Evolutionary conservation across 2,113 vertebrate species (phyloP).

Genomic region (Takifugu flavidus): DNA sequence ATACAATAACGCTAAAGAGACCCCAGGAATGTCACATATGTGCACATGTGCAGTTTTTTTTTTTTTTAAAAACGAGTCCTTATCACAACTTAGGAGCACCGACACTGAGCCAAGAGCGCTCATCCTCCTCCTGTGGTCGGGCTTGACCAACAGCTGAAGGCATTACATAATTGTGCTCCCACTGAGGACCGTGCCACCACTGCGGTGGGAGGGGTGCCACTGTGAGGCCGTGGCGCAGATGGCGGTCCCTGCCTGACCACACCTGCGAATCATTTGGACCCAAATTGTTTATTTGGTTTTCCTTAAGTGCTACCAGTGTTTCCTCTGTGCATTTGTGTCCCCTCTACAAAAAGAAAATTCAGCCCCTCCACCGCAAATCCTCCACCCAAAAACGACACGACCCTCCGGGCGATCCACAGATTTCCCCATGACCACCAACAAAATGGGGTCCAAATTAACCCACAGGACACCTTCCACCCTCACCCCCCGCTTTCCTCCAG

Average conservation of each 20-base stretch:
- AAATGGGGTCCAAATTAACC: constrained; percentile 60
- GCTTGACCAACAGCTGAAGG: constrained; percentile 69
- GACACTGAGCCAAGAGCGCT: constrained; percentile 17
- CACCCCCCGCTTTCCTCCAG: constrained; percentile 31
- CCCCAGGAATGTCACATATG: constrained; percentile 27
- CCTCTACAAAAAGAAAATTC: constrained; percentile 41
- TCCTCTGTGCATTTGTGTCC: constrained; percentile 70
- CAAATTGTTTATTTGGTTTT: constrained; percentile 79
- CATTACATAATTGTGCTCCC: constrained; percentile 71
- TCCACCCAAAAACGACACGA: constrained; percentile 36
- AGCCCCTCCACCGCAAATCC: constrained; percentile 22
- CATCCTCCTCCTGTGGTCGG: constrained; percentile 30
- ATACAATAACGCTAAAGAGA: constrained; percentile 39
- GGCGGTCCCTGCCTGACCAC: constrained; percentile 63
- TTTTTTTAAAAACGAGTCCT: constrained; percentile 10
- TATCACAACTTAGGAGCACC: constrained; percentile 15
- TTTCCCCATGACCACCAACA: constrained; percentile 61
- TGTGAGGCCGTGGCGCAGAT: constrained; percentile 58
- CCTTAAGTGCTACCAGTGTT: constrained; percentile 78
- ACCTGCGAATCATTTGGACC: constrained; percentile 83
- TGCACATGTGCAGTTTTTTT: constrained; percentile 14
- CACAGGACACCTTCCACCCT: constrained; percentile 47
- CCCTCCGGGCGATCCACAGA: constrained; percentile 45
- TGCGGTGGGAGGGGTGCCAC: constrained; percentile 55
- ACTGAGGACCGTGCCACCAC: constrained; percentile 53